Evolutionary conservation across 2,113 vertebrate genomes (phyloP).

Genomic region (Blennius ocellaris): DNA sequence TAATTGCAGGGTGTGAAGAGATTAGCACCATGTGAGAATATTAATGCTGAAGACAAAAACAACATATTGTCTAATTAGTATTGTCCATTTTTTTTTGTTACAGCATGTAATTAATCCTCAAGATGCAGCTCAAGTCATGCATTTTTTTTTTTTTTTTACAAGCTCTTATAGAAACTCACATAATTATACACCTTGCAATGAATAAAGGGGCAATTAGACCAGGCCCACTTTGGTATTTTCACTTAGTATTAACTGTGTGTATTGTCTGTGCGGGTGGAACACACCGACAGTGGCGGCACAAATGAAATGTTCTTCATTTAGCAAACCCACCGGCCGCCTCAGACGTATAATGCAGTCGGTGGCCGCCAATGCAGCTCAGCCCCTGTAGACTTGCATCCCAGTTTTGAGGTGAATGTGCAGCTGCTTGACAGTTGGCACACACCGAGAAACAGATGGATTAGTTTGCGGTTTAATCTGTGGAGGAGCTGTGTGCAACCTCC

Average conservation of each 20-base stretch:
- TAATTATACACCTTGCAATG: not conserved
- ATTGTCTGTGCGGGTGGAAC: no score
- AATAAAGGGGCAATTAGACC: not conserved
- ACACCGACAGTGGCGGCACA: no score
- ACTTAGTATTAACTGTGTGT: no score
- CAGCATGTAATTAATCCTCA: not conserved
- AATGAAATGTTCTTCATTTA: no score
- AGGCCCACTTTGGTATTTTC: not conserved
- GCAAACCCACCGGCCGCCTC: no score
- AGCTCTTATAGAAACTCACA: not conserved
- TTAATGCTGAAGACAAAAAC: not conserved
- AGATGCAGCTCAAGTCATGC: not conserved
- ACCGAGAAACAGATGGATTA: conserved; percentile 38
- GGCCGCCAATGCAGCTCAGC: no score
- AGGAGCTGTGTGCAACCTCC: conserved; percentile 9
- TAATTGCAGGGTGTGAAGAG: not conserved
- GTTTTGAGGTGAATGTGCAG: conserved; percentile 42
- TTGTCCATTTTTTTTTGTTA: not conserved
- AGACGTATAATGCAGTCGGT: no score
- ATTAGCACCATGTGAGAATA: not conserved
- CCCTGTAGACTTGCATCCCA: no score
- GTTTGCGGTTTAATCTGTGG: conserved; percentile 17
- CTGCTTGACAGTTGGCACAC: conserved; percentile 38
- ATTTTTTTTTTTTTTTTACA: not conserved
- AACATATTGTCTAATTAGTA: not conserved